phyloP scores from a whole-genome alignment of 2,797 vertebrate genomes.

The Dryobates pubescens region DNA sequence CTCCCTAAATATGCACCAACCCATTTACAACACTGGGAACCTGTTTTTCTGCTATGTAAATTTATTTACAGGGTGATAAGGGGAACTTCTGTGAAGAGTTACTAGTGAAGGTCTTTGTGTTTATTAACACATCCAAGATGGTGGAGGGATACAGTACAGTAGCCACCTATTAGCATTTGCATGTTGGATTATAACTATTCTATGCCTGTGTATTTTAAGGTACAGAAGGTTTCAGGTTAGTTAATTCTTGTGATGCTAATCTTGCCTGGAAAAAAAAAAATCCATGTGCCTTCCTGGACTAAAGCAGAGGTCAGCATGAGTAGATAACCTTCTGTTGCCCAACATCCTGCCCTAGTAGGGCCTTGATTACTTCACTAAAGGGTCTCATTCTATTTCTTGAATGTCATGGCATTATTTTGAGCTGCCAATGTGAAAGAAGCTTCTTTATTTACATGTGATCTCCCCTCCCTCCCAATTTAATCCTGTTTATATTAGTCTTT shows the following conservation, averaged over 20 bases:
- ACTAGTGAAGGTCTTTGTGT: not conserved
- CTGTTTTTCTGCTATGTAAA: not conserved
- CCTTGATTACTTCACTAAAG: not conserved
- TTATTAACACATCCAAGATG: not conserved
- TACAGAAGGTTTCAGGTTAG: not conserved
- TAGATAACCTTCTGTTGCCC: not conserved
- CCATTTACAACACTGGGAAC: not conserved
- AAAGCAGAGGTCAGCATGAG: not conserved
- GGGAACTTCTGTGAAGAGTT: not conserved
- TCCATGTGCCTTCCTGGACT: not conserved
- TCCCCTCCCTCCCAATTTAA: not conserved
- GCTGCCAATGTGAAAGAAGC: not conserved
- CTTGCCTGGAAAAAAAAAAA: not conserved
- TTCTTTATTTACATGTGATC: not conserved
- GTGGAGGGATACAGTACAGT: not conserved
- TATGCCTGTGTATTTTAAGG: too few species aligned
- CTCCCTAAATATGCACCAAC: not conserved
- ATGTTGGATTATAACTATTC: accelerated
- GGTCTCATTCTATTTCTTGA: not conserved
- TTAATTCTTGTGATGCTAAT: not conserved
- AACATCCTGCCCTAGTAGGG: not conserved
- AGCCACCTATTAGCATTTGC: not conserved
- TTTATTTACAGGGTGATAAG: not conserved
- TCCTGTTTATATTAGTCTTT: not conserved
- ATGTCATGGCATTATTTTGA: not conserved